Evolutionary conservation across 2,797 vertebrate species (phyloP), one percentile per base, ranked within the genome.

Genomic region (Astyanax mexicanus): DNA sequence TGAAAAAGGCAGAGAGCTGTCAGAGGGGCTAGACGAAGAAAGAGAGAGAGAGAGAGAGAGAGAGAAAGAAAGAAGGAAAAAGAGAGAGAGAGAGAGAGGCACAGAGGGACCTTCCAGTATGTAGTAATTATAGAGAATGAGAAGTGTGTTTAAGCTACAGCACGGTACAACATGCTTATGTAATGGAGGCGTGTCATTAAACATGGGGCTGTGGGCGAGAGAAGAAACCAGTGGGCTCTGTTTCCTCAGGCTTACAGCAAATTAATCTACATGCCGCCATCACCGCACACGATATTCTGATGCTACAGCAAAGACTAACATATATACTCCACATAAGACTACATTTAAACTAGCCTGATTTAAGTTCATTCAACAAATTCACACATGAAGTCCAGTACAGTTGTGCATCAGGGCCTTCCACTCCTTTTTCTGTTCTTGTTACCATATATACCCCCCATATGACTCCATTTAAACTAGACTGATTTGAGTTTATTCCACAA

Each of bases 41-140:
- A 15, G 38, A 19, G 40, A 13, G 19, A 27, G 47, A 13, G 47
- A 32, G 38, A 52, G 6, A 19, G 47, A 25, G 23, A 7, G n/a
- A 25, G 60, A 5, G 52, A 51, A 29, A 47, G 12, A 29, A 42
- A 17, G 55, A 38, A 27, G 64, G 29, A 37, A 8, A 32, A 21
- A 25, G 23, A 7, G n/a, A 25, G 60, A 5, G 52, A 51, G 29
- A 47, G 12, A 29, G 42, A 17, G 55, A 38, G 27, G 64, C 19
- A 58, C 69, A 57, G 29, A 40, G 51, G 42, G 68, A 83, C 72
- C 81, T 65, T 84, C 81, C 75, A 81, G 81, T 80, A 81, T 82
- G 80, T 21, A 82, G 86, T 76, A 78, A 68, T 49, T 74, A 80
- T 60, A 78, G 35, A 74, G 62, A 60, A 68, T 55, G 52, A 76